These are phyloP conservation scores for Phyto melanocephala DNA, from an alignment of 2,888 invertebrate species.

Conservation along the genomic window DNA sequence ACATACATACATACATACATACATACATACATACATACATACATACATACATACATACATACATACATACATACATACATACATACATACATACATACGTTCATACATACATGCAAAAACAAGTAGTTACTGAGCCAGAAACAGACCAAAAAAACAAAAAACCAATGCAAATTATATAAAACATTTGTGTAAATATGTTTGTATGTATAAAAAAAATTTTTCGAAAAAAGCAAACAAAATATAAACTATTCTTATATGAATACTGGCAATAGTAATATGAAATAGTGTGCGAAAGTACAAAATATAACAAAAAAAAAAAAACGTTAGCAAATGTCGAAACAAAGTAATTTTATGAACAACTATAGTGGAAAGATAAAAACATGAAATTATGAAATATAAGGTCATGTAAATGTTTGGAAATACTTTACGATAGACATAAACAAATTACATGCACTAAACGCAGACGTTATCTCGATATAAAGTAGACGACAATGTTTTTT, in stretches of 20 bases:
- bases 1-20: too few species aligned
- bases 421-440: background rate
- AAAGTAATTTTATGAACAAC: background rate
- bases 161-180: background rate
- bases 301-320: background rate
- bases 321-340: constrained; percentile 5
- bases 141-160: background rate
- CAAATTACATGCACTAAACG: background rate
- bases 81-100: too few species aligned
- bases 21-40: too few species aligned
- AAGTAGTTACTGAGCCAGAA: constrained; percentile 25
- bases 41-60: too few species aligned
- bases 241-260: too few species aligned
- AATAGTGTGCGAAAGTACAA: background rate
- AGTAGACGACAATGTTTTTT: background rate
- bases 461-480: background rate
- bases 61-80: too few species aligned
- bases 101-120: too few species aligned
- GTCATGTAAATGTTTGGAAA: constrained; percentile 1
- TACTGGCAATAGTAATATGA: background rate
- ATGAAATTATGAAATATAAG: background rate
- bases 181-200: too few species aligned
- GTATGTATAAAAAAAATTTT: background rate
- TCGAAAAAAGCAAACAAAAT: background rate
- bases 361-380: constrained; percentile 9